Conservation (phyloP, 2,888 invertebrate genomes). For the Lypha dubia region DNA sequence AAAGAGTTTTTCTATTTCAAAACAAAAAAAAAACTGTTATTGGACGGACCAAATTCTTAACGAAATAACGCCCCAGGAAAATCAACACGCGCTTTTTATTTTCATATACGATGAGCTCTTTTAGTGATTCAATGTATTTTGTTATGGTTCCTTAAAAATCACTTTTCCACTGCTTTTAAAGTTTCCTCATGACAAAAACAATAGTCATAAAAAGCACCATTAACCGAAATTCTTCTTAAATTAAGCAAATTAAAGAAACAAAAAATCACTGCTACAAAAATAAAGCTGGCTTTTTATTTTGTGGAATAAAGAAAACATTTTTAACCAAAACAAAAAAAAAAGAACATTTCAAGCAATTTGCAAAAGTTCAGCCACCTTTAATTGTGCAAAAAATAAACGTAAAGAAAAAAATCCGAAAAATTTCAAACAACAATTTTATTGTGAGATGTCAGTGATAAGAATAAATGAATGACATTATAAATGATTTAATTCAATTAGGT, state of each 20-base stretch:
- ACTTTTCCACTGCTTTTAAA: neutral
- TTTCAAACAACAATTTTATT: neutral
- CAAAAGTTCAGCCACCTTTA: conserved; percentile 32
- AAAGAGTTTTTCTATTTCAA: too few relatives aligned
- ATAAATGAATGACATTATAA: conserved; percentile 13
- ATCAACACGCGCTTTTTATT: too few relatives aligned
- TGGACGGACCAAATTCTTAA: too few relatives aligned
- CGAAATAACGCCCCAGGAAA: too few relatives aligned
- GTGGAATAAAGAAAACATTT: neutral
- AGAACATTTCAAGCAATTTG: neutral
- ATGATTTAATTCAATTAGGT: neutral
- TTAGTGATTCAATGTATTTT: too few relatives aligned
- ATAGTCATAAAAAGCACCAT: neutral
- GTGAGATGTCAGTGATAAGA: conserved; percentile 7
- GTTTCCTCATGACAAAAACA: neutral
- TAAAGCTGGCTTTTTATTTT: neutral
- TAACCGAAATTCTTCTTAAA: neutral
- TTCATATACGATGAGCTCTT: too few relatives aligned
- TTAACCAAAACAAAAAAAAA: neutral
- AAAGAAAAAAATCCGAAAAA: neutral
- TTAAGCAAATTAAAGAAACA: neutral
- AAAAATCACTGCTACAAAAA: neutral
- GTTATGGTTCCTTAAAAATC: neutral
- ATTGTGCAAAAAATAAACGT: neutral
- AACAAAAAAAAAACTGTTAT: too few relatives aligned